Base-by-base conservation (phyloP, 2,113 vertebrate genomes). In the Ia io region DNA sequence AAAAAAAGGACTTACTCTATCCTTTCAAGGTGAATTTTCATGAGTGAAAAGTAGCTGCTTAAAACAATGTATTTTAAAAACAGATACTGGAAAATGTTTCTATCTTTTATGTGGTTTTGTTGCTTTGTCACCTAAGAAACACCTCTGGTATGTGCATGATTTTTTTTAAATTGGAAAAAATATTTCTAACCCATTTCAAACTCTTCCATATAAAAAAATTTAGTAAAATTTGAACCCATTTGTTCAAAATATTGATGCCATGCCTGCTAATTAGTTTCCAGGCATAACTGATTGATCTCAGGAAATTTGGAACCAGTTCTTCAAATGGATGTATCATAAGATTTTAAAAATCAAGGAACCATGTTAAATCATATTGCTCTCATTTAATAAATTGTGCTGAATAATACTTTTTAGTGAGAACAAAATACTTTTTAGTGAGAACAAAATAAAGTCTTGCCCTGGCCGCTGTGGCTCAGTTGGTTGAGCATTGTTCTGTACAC, bases 1-100 rank as follows among this genome's bases (percentile, higher is more conserved):
- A 32, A 61, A 44, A 61, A 77, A 83, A 84, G 65, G 47, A 88
- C 32, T 70, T 90, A 82, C 69, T 40, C 11, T 93, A 44, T 63
- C 16, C 23, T 37, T 89, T 97, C 47, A 93, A 93, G 78, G 59
- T 93, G 42, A 95, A 76, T 95, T 89, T 95, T 92, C 95, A 92
- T 2, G 16, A 91, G n/a, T 79, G 30, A 92, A 91, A 92, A 95
- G 28, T 42, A 95, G 70, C 49, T 88, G 49, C 77, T 92, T 95
- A 44, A 53, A 74, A 87, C 70, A 93, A 42, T 84, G 4, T 42
- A 40, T 77, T 87, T 96, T 79, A 67, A 84, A 80, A 83, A 47
- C 69, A 51, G 25, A 90, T 69, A 87, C 47, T 44, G 79, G 67
- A 90, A 96, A 96, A 84, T 78, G 32, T 85, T 85, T 93, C 83